Percentiles rank a stretch among this genome's conserved stretches.
These are phyloP conservation scores for Parotia lawesii DNA, from an alignment of 2,113 vertebrate genomes.

Conservation along the genomic window DNA sequence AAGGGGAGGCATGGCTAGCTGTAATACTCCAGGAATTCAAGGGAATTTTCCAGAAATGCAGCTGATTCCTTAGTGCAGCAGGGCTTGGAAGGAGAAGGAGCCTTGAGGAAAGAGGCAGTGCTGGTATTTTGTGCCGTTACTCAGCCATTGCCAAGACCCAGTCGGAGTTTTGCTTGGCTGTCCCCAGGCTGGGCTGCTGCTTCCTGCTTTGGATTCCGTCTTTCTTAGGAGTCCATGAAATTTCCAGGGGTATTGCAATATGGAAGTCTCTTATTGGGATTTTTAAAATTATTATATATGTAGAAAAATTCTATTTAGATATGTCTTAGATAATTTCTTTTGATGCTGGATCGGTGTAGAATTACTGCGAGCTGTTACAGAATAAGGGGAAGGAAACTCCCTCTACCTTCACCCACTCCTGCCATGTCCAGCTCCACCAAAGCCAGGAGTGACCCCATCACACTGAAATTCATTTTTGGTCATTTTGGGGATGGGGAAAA, in stretches of 20 bases:
- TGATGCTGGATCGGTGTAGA: background rate
- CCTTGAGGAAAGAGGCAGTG: background rate
- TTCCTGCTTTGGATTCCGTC: background rate
- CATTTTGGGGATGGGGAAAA: background rate
- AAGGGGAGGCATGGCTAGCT: background rate
- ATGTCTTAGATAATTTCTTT: background rate
- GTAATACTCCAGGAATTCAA: background rate
- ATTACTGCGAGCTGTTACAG: background rate
- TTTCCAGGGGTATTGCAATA: background rate
- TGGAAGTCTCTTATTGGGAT: background rate
- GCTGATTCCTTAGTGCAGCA: background rate
- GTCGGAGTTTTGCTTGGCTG: background rate
- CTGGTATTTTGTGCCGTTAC: background rate
- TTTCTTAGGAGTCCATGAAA: background rate
- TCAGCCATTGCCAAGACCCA: background rate
- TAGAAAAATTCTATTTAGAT: background rate
- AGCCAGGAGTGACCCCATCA: background rate
- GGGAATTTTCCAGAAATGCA: slow-evolving; percentile 2
- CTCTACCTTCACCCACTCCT: background rate
- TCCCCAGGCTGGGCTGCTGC: background rate
- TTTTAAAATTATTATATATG: background rate
- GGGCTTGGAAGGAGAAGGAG: background rate
- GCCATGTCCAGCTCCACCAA: background rate
- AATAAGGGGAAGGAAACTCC: background rate
- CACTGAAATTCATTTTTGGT: background rate